These are phyloP conservation scores for Drosophila yooni DNA, from an alignment of 2,888 invertebrate species.

Conservation along the genomic window DNA sequence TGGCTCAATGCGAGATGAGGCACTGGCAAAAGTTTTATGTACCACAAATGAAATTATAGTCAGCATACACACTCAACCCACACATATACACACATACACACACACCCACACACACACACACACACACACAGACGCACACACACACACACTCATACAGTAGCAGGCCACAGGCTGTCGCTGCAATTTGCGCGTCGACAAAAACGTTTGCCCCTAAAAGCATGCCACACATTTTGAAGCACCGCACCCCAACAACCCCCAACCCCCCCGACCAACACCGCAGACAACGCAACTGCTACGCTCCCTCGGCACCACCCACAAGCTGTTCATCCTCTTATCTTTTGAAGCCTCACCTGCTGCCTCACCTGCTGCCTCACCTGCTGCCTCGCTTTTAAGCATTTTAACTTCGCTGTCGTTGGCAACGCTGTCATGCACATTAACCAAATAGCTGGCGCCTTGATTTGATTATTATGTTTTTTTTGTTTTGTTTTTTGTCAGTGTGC, in stretches of 20 bases:
- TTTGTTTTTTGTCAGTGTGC: slow-evolving; percentile 31
- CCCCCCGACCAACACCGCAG: not conserved
- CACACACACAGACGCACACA: slow-evolving; percentile 23
- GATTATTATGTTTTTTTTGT: slow-evolving; percentile 64
- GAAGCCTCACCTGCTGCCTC: not conserved
- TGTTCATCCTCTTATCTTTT: slow-evolving; percentile 9
- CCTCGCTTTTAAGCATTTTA: slow-evolving; percentile 71
- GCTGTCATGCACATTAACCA: slow-evolving; percentile 72
- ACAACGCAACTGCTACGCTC: not conserved
- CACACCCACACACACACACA: slow-evolving; percentile 17
- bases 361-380: slow-evolving; percentile 32
- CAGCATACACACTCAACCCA: slow-evolving; percentile 32
- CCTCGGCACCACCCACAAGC: not conserved
- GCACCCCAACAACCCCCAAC: not conserved
- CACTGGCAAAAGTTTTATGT: slow-evolving; percentile 71
- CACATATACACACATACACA: slow-evolving; percentile 15
- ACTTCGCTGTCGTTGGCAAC: slow-evolving; percentile 39
- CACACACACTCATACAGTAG: slow-evolving; percentile 22
- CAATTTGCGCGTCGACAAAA: slow-evolving; percentile 72
- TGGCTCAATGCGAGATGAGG: slow-evolving; percentile 60
- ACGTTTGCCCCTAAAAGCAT: slow-evolving; percentile 73
- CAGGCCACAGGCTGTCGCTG: slow-evolving; percentile 69
- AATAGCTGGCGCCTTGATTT: slow-evolving; percentile 80
- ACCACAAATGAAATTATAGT: slow-evolving; percentile 80
- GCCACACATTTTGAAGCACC: slow-evolving; percentile 57